Evolutionary conservation across 1,140 invertebrate genomes (phyloP).

Genomic region (Archegozetes longisetosus): DNA sequence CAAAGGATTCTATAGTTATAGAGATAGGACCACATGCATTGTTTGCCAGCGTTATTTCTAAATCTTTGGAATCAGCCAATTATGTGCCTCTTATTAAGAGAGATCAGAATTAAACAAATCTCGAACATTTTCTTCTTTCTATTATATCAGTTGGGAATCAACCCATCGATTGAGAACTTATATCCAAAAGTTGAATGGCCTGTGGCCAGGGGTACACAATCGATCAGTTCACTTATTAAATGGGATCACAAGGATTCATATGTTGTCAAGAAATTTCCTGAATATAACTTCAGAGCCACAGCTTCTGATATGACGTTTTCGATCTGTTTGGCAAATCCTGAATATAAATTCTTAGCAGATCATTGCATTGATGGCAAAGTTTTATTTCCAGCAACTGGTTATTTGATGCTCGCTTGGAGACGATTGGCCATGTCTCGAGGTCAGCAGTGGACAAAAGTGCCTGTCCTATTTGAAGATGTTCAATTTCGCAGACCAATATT

Average conservation of each 20-base stretch:
- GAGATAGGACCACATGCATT: conserved; percentile 72
- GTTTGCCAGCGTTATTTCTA: conserved; percentile 26
- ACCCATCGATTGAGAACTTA: conserved; percentile 28
- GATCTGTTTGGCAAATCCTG: conserved; percentile 14
- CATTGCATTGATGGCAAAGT: conserved; percentile 38
- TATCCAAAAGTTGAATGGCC: conserved; percentile 29
- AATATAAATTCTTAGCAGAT: conserved; percentile 32
- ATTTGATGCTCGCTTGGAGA: conserved; percentile 36
- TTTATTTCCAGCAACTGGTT: conserved; percentile 38
- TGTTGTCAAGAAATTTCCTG: conserved; percentile 14
- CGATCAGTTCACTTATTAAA: conserved; percentile 31
- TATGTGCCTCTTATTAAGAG: conserved; percentile 55
- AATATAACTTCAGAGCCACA: not conserved
- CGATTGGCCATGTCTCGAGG: conserved; percentile 32
- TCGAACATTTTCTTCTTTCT: conserved; percentile 23
- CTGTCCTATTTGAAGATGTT: conserved; percentile 36
- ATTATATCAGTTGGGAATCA: conserved; percentile 33
- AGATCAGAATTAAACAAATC: not conserved
- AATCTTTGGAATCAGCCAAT: conserved; percentile 28
- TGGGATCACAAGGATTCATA: conserved; percentile 35
- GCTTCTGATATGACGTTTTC: conserved; percentile 16
- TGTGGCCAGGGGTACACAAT: conserved; percentile 34
- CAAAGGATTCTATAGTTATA: conserved; percentile 53
- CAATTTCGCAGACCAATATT: conserved; percentile 37
- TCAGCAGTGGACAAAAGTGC: conserved; percentile 28